Evolutionary conservation across 2,113 vertebrate genomes (phyloP).

Genomic region (Mesembrinibis cayennensis): DNA sequence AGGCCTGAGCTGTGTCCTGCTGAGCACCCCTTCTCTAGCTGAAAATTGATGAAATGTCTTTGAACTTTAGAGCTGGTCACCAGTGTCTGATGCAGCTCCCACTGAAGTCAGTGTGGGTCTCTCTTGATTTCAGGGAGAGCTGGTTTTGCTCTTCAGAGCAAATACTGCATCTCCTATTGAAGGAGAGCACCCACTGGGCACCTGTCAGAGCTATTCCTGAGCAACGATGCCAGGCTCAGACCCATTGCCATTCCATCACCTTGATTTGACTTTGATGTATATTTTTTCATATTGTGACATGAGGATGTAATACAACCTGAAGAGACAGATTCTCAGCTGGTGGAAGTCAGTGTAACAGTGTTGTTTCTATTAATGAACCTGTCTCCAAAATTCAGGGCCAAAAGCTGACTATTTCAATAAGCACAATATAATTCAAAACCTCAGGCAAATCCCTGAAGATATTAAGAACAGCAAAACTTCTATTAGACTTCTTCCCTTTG

Average conservation of each 20-base stretch:
- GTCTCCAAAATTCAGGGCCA: background rate
- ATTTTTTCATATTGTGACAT: background rate
- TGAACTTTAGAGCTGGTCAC: background rate
- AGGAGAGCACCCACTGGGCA: background rate
- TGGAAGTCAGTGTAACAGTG: background rate
- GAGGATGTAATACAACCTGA: background rate
- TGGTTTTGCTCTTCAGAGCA: background rate
- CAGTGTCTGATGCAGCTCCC: background rate
- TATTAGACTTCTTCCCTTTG: background rate
- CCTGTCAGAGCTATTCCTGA: background rate
- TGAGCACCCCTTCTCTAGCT: background rate
- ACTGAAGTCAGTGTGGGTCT: background rate
- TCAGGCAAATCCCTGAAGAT: background rate
- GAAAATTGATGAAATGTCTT: background rate
- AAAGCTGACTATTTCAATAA: background rate
- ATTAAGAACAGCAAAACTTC: background rate
- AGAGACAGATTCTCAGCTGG: background rate
- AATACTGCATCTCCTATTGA: background rate
- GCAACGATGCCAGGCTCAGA: accelerated
- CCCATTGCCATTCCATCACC: background rate
- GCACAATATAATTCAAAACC: background rate
- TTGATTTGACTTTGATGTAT: background rate
- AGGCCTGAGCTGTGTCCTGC: background rate
- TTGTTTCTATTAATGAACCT: background rate
- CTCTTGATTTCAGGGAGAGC: background rate